Percentiles rank a stretch among this genome's conserved stretches.
Conservation (phyloP, 2,888 invertebrate genomes). For the Halictus ligatus region DNA sequence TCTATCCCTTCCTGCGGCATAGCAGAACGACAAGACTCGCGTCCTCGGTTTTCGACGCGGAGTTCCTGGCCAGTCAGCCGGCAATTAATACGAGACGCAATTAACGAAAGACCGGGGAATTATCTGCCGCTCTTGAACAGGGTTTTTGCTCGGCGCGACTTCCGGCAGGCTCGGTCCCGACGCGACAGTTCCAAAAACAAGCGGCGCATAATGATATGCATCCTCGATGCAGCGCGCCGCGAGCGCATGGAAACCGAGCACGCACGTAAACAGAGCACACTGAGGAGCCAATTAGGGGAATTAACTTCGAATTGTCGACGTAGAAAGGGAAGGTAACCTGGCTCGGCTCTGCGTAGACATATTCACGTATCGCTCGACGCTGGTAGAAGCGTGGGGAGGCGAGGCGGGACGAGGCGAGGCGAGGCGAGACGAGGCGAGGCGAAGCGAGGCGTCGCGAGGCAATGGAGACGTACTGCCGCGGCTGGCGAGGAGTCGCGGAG, state of each 20-base stretch:
- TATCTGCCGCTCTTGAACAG: background rate
- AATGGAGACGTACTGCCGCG: constrained; percentile 54
- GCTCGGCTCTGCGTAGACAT: constrained; percentile 48
- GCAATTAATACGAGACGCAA: background rate
- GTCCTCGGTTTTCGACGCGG: background rate
- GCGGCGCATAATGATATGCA: constrained; percentile 13
- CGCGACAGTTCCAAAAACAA: constrained; percentile 25
- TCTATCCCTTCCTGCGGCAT: no score
- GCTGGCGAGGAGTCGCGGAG: constrained; percentile 16
- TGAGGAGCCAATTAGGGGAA: constrained; percentile 69
- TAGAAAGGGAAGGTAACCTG: constrained; percentile 52
- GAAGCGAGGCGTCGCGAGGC: constrained; percentile 22
- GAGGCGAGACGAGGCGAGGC: constrained; percentile 23
- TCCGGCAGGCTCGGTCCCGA: background rate
- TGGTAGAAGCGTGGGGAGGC: constrained; percentile 4
- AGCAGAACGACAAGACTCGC: background rate
- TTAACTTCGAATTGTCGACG: constrained; percentile 71
- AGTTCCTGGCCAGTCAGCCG: background rate
- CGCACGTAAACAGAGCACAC: constrained; percentile 48
- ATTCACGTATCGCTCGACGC: constrained; percentile 61
- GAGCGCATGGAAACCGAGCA: constrained; percentile 17
- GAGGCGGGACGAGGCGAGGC: background rate
- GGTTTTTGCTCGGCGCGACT: background rate
- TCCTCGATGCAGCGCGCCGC: background rate
- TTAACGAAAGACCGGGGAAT: background rate